A percentile compares a stretch with the other conserved stretches of the same genome.
phyloP scores from a whole-genome alignment of 2,113 vertebrate species.

The Sciurus niger region DNA sequence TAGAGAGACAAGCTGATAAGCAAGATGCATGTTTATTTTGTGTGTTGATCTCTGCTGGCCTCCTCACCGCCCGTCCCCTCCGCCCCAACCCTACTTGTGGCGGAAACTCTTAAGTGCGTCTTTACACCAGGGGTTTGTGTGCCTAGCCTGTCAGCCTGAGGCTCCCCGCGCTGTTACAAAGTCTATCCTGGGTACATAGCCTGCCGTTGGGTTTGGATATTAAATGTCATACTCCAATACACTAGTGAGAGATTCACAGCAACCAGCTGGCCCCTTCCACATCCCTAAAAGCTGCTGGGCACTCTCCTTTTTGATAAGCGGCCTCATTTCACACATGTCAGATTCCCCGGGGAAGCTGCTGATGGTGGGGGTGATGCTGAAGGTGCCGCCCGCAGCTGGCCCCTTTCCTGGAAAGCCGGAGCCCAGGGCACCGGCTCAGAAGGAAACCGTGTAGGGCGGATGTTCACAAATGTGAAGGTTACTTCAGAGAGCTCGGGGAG shows the following conservation, averaged over 20 bases:
- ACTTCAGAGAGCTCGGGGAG: conserved; percentile 35
- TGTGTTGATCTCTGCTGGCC: not conserved
- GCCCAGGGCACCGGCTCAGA: not conserved
- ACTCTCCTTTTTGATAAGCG: conserved; percentile 73
- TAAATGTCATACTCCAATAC: conserved; percentile 86
- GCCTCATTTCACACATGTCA: conserved; percentile 79
- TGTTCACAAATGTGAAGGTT: conserved; percentile 56
- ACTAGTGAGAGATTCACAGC: conserved; percentile 80
- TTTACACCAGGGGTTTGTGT: conserved; percentile 79
- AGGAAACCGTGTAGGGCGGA: not conserved
- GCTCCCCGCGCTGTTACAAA: conserved; percentile 82
- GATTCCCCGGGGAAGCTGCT: conserved; percentile 46
- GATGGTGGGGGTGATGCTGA: conserved; percentile 24
- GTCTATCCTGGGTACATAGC: conserved; percentile 85
- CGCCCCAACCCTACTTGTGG: conserved; percentile 31
- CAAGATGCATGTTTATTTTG: not conserved
- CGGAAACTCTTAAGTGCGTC: conserved; percentile 71
- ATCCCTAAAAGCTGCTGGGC: conserved; percentile 76
- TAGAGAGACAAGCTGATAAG: not conserved
- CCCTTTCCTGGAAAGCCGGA: not conserved
- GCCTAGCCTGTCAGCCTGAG: conserved; percentile 78
- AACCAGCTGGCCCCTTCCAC: conserved; percentile 66
- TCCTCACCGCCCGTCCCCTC: not conserved
- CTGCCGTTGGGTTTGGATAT: conserved; percentile 86
- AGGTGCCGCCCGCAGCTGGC: not conserved